Percentiles rank a stretch among this genome's conserved stretches.
Evolutionary conservation across 2,113 vertebrate genomes (phyloP).

Genomic region (Leptobrachium ailaonicum): DNA sequence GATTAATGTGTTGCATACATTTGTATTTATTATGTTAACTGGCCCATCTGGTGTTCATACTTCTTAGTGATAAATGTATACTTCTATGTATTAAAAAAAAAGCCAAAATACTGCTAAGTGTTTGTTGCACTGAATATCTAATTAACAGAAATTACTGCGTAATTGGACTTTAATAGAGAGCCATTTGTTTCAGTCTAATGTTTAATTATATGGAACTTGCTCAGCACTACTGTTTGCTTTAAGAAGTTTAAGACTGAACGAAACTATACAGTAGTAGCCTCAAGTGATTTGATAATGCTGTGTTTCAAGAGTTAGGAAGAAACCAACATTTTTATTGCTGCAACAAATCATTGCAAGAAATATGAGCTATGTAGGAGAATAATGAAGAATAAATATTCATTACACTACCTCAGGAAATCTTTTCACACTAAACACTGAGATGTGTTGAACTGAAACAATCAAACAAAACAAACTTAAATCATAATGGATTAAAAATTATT

Average conservation of each 20-base stretch:
- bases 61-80: background rate
- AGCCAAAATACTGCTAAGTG: background rate
- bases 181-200: background rate
- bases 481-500: too few species aligned
- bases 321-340: background rate
- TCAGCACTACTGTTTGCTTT: background rate
- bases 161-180: conserved; percentile 1
- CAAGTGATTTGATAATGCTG: background rate
- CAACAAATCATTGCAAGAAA: too few species aligned
- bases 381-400: too few species aligned
- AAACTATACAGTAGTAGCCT: background rate
- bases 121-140: background rate
- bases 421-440: too few species aligned
- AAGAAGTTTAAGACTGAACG: background rate
- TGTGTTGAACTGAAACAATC: too few species aligned
- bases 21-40: background rate
- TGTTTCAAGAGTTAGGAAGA: background rate
- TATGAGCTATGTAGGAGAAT: too few species aligned
- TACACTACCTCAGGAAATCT: too few species aligned
- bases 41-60: background rate
- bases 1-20: too few species aligned
- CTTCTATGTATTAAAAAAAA: background rate
- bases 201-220: conserved; percentile 3
- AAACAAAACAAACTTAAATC: too few species aligned
- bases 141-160: background rate